These are phyloP conservation scores for Sebastiscus albofasciatus DNA, from an alignment of 2,797 vertebrate genomes.

Conservation along the genomic window DNA sequence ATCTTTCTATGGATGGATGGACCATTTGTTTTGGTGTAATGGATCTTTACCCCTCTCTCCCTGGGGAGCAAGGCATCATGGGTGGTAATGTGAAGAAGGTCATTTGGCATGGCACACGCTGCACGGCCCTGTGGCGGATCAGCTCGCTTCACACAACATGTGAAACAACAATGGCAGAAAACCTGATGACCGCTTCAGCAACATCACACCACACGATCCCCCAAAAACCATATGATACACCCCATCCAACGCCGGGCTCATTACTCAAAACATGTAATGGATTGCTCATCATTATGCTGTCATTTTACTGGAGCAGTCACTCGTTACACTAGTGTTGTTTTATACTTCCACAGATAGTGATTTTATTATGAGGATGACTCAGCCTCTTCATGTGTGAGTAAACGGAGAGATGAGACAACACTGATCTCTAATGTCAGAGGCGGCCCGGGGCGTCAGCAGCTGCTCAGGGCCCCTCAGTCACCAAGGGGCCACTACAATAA, in stretches of 20 bases:
- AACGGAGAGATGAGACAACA: constrained; percentile 3
- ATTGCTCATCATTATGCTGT: neutral
- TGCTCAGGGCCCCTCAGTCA: constrained; percentile 2
- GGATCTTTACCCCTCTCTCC: constrained; percentile 19
- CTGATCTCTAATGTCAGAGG: constrained; percentile 2
- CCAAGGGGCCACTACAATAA: neutral
- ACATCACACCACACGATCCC: neutral
- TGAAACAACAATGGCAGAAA: constrained; percentile 41
- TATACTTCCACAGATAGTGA: neutral
- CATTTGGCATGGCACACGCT: constrained; percentile 37
- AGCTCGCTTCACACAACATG: constrained; percentile 41
- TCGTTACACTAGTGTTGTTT: neutral
- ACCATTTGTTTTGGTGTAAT: constrained; percentile 52
- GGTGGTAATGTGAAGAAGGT: constrained; percentile 60
- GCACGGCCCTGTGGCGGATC: constrained; percentile 14
- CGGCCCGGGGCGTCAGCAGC: constrained; percentile 8
- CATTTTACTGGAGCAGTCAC: neutral
- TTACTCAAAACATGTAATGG: neutral
- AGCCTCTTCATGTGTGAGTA: neutral
- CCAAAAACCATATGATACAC: neutral
- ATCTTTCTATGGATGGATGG: constrained; percentile 14
- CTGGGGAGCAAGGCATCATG: constrained; percentile 35
- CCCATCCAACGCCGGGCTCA: constrained; percentile 12
- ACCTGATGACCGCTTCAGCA: constrained; percentile 4
- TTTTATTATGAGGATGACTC: neutral